Evolutionary conservation across 2,113 vertebrate species (phyloP), one percentile per base, ranked within the genome.

Genomic region (Rhea pennata): DNA sequence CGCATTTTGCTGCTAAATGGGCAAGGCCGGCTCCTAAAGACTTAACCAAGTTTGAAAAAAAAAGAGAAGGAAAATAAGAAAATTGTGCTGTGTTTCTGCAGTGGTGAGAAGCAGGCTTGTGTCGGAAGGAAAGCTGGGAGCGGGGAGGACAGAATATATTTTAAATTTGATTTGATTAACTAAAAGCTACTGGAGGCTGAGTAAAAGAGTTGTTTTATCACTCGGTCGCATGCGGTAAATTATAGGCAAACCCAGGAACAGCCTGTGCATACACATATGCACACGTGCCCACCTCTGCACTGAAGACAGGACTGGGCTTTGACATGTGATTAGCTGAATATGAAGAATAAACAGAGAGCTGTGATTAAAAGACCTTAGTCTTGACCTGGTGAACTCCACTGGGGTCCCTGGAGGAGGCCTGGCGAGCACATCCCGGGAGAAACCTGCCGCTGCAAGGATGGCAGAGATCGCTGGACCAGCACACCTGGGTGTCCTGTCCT

Each of bases 1-100:
- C 22, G 85, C 96, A 97, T 98, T 98, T 93, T 97, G 85, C 96
- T 96, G 92, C 95, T 97, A 97, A 97, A 98, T 93, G 93, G 95
- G 80, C 97, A 97, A 89, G 92, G 93, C 88, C 4, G 16, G 95
- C 96, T 98, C 94, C 96, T 95, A 92, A 94, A 96, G 96, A 97
- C 97, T 97, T 97, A 97, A 98, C 98, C 97, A 98, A 98, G 83
- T 93, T 88, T 12, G 78, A 91, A 84, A 80, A 91, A 84, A 80
- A 79, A 54, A 78, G n/a, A 87, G 59, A 56, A 64, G 58, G 92
- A 66, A 84, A 97, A 98, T 95, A 97, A 92, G 96, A 97, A 98
- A 97, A 97, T 75, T 7, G 59, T 96, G 96, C 93, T 95, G 92
- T 42, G 71, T 48, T 95, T 85, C 92, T 88, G 92, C 17, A n/a